These are phyloP conservation scores for Podarcis lilfordi DNA, from an alignment of 2,797 vertebrate species.

Conservation along the genomic window DNA sequence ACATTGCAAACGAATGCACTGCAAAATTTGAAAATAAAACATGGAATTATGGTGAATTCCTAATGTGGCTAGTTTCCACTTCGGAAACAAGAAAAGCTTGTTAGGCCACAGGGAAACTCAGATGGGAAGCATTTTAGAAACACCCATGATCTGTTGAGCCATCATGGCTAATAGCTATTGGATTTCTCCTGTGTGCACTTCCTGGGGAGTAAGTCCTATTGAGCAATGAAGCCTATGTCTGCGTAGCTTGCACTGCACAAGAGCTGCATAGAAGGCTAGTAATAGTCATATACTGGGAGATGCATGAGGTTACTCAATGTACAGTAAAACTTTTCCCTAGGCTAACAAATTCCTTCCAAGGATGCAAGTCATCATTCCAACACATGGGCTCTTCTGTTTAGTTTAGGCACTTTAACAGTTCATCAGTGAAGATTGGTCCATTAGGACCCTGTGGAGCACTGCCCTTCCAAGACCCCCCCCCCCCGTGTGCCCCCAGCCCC, in stretches of 20 bases:
- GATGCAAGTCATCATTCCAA: not conserved
- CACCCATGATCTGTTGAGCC: no score
- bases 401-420: slow-evolving; percentile 41
- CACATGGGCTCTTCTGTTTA: not conserved
- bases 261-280: not conserved
- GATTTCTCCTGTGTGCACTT: no score
- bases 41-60: not conserved
- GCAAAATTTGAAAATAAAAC: not conserved
- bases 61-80: not conserved
- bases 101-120: not conserved
- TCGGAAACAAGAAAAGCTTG: not conserved
- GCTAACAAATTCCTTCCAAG: not conserved
- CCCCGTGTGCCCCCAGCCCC: no score
- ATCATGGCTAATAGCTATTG: not conserved
- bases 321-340: slow-evolving; percentile 17
- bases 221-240: no score
- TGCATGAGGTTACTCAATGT: not conserved
- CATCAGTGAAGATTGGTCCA: not conserved
- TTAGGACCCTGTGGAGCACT: no score
- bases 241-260: no score
- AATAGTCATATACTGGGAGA: not conserved
- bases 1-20: no score
- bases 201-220: no score
- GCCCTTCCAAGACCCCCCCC: no score
- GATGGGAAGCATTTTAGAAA: not conserved